A percentile compares a stretch with the other conserved stretches of the same genome.
phyloP scores from a whole-genome alignment of 1,140 invertebrate species.

The Ceratoteleas bidentatus region DNA sequence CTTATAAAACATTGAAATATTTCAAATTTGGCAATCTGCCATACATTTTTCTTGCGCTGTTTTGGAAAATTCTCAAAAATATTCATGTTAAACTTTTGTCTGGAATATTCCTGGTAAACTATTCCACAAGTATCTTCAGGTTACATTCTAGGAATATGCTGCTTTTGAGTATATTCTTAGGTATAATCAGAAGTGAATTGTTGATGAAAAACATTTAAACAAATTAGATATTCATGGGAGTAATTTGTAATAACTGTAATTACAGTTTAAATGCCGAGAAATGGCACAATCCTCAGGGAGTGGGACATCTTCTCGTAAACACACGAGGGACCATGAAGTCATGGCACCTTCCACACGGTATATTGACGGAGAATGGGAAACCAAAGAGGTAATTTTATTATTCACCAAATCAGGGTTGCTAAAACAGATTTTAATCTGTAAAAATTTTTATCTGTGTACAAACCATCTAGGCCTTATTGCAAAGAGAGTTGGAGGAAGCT shows the following conservation, averaged over 20 bases:
- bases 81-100: too few relatives aligned
- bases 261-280: conserved; percentile 11
- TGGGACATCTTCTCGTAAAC: conserved; percentile 82
- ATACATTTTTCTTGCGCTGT: too few relatives aligned
- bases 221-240: too few relatives aligned
- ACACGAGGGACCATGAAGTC: conserved; percentile 81
- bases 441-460: background rate
- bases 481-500: conserved; percentile 94
- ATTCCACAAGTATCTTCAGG: too few relatives aligned
- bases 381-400: conserved; percentile 82
- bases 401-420: background rate
- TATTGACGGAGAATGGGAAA: conserved; percentile 86
- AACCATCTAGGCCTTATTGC: conserved; percentile 83
- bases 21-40: too few relatives aligned
- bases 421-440: background rate
- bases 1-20: too few relatives aligned
- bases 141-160: too few relatives aligned
- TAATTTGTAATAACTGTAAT: conserved; percentile 20
- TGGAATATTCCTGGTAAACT: too few relatives aligned
- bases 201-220: too few relatives aligned
- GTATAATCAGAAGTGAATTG: too few relatives aligned
- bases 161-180: too few relatives aligned
- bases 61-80: too few relatives aligned
- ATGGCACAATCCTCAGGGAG: conserved; percentile 83
- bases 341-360: conserved; percentile 81